Evolutionary conservation across 2,113 vertebrate species (phyloP).

Genomic region (Glaucomys volans): DNA sequence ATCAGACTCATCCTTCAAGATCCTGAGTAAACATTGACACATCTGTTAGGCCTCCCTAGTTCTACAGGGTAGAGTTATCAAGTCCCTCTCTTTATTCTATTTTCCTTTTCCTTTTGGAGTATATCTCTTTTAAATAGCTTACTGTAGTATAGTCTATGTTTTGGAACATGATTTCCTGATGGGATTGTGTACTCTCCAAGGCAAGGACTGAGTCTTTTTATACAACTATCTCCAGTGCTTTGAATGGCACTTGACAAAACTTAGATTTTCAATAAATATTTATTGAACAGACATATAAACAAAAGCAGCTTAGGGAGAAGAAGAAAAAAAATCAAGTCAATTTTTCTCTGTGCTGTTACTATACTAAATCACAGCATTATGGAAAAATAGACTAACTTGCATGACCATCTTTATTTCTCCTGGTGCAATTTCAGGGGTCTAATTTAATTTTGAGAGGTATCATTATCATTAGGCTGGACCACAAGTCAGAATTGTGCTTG

Average conservation of each 20-base stretch:
- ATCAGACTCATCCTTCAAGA: background rate
- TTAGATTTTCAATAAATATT: slow-evolving; percentile 24
- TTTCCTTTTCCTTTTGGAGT: background rate
- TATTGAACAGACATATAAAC: background rate
- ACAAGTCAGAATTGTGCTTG: background rate
- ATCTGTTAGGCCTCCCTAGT: background rate
- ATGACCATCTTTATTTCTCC: background rate
- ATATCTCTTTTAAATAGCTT: background rate
- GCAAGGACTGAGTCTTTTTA: background rate
- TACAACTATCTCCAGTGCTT: background rate
- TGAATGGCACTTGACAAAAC: background rate
- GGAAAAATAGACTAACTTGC: background rate
- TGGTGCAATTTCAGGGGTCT: background rate
- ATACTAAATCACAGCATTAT: background rate
- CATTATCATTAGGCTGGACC: background rate
- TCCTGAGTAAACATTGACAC: background rate
- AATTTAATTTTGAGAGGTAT: background rate
- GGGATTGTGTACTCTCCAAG: background rate
- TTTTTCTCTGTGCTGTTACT: background rate
- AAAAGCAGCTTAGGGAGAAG: background rate
- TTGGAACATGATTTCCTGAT: background rate
- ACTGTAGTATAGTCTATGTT: background rate
- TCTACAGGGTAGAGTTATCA: background rate
- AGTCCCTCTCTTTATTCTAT: background rate
- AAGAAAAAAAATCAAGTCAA: slow-evolving; percentile 22